Conservation (phyloP, 2,888 invertebrate genomes). For the Drepanosiphum platanoidis region DNA sequence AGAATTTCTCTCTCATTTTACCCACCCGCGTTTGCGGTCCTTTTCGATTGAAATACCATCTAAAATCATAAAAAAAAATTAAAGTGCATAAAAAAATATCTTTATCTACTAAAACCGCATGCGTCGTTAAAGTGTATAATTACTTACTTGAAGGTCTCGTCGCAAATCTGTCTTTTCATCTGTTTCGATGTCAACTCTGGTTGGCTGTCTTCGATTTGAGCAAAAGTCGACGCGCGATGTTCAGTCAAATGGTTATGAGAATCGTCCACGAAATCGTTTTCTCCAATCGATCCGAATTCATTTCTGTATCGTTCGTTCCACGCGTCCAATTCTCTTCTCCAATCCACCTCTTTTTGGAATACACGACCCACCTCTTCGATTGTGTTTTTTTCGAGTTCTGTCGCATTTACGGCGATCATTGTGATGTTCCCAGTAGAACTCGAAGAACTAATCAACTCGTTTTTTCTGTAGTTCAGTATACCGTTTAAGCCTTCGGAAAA, state of each 20-base stretch:
- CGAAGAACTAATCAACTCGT: constrained; percentile 41
- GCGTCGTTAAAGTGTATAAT: no score
- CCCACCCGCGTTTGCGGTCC: not conserved
- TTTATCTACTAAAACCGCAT: not conserved
- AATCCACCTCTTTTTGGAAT: constrained; percentile 35
- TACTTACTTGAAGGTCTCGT: constrained; percentile 25
- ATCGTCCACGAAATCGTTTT: not conserved
- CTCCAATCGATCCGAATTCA: not conserved
- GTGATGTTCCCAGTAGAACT: constrained; percentile 18
- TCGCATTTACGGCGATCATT: not conserved
- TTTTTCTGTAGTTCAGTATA: not conserved
- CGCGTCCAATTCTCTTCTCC: constrained; percentile 31
- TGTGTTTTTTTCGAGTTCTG: not conserved
- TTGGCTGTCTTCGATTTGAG: not conserved
- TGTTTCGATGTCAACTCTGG: not conserved
- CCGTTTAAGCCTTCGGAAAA: not conserved
- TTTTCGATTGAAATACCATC: constrained; percentile 27
- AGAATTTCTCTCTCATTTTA: constrained; percentile 33
- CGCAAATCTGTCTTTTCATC: not conserved
- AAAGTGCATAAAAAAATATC: not conserved
- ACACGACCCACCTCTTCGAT: constrained; percentile 10
- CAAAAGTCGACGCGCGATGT: not conserved
- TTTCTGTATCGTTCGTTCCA: constrained; percentile 40
- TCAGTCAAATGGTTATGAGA: not conserved
- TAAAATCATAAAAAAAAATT: constrained; percentile 9